Evolutionary conservation across 2,113 vertebrate species (phyloP), one percentile per base, ranked within the genome.

Genomic region (Hiodon tergisus): DNA sequence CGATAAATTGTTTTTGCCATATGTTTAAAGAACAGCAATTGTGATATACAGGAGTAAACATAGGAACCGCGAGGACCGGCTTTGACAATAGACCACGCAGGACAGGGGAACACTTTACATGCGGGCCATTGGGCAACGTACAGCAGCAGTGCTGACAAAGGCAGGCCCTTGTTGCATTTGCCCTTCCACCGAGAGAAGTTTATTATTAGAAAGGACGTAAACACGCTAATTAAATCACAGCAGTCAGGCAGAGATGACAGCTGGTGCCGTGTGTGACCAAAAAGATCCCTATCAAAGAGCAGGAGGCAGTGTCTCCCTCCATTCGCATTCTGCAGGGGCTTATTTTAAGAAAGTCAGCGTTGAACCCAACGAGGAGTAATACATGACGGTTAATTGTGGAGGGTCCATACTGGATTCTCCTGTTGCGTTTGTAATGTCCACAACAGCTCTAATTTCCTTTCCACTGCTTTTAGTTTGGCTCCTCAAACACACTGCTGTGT

Each of bases 191-290:
- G 95, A 94, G 94, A 94, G 92, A 92, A 94, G 93, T 96, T 97
- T 99, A 99, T 99, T 99, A 99, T 98, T 98, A 98, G 97, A 98
- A 98, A 96, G 95, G 96, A 98, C 96, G 96, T 97, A 98, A 98
- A 98, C 96, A 97, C 95, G 96, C 96, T 98, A 98, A 98, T 99
- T 98, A 98, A 99, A 98, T 98, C 95, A 94, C 95, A 96, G 97
- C 95, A 94, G 96, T 97, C 91, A 92, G 95, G 95, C 94, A 90
- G 92, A 91, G 92, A 94, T 96, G 97, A 99, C 97, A 98, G 96
- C 97, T 97, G 96, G 95, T 94, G 91, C 94, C 92, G 95, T 93
- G 91, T 94, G 95, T 96, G 96, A 98, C 95, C 93, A 93, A 96
- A 95, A 91, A 90, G 93, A 97, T 98, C 94, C 92, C 90, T 98